A percentile compares a stretch with the other conserved stretches of the same genome.
Evolutionary conservation across 2,888 invertebrate species (phyloP).

Genomic region (Drosophila melanosoma): DNA sequence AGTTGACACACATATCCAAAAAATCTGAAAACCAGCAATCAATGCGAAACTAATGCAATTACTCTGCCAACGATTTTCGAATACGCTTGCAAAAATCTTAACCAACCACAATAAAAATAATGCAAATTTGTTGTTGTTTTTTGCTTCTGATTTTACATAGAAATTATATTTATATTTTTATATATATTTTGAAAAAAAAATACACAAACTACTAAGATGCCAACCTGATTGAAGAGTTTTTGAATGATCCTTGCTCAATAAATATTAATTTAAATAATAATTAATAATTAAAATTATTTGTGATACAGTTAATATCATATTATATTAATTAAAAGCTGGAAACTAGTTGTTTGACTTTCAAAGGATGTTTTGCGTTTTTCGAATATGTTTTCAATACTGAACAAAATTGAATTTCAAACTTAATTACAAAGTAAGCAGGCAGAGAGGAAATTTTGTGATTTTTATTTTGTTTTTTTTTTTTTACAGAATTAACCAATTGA

Average conservation of each 20-base stretch:
- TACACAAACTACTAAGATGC: too few relatives aligned
- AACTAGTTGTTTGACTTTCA: too few relatives aligned
- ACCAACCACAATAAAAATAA: not conserved
- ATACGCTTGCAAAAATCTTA: conserved; percentile 24
- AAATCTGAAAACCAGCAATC: conserved; percentile 9
- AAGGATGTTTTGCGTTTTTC: not conserved
- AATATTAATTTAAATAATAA: not conserved
- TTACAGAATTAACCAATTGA: conserved; percentile 46
- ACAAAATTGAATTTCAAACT: conserved; percentile 4
- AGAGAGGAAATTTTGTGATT: conserved; percentile 24
- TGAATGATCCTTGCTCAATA: not conserved
- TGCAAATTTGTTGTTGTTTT: not conserved
- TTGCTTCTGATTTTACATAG: not conserved
- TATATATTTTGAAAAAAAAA: too few relatives aligned
- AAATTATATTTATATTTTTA: too few relatives aligned
- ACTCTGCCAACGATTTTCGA: conserved; percentile 1
- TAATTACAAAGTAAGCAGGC: conserved; percentile 9
- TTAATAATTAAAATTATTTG: not conserved
- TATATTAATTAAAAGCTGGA: not conserved
- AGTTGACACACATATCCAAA: conserved; percentile 58
- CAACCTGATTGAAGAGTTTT: too few relatives aligned
- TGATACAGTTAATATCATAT: not conserved
- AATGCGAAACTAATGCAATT: conserved; percentile 28
- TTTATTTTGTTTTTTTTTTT: not conserved
- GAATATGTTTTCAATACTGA: not conserved